Evolutionary conservation across 2,888 invertebrate species (phyloP).

Genomic region (Mactromeris polynyma): DNA sequence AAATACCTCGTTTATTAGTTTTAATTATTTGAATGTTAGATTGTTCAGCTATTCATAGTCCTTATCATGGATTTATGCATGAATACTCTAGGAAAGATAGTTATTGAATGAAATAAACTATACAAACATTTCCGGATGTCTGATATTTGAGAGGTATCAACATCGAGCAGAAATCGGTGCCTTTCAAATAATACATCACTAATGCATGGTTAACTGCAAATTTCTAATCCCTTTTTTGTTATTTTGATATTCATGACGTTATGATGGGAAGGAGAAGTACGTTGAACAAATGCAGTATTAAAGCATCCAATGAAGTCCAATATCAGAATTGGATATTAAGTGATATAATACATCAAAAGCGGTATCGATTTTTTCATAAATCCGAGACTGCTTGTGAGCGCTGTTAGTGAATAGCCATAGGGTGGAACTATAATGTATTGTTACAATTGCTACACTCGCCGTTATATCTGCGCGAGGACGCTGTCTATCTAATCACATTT

Average conservation of each 20-base stretch:
- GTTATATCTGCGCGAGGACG: constrained; percentile 45
- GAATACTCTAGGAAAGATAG: not conserved
- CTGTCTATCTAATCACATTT: constrained; percentile 63
- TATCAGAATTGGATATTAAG: constrained; percentile 46
- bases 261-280: not conserved
- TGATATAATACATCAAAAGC: constrained; percentile 44
- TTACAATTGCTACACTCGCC: constrained; percentile 40
- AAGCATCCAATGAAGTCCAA: constrained; percentile 24
- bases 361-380: constrained; percentile 43
- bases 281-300: not conserved
- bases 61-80: constrained; percentile 7
- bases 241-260: not conserved
- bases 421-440: constrained; percentile 42
- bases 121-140: not conserved
- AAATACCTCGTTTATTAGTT: not conserved
- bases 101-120: not conserved
- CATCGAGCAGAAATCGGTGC: not conserved
- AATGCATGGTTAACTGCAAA: not conserved
- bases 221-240: not conserved
- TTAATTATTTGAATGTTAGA: constrained; percentile 7
- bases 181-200: not conserved
- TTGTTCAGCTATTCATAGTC: not conserved
- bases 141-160: not conserved
- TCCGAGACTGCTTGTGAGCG: constrained; percentile 14
- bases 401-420: constrained; percentile 34